Conservation (phyloP, 2,113 vertebrate species). For the Cryptomyrus ogoouensis region DNA sequence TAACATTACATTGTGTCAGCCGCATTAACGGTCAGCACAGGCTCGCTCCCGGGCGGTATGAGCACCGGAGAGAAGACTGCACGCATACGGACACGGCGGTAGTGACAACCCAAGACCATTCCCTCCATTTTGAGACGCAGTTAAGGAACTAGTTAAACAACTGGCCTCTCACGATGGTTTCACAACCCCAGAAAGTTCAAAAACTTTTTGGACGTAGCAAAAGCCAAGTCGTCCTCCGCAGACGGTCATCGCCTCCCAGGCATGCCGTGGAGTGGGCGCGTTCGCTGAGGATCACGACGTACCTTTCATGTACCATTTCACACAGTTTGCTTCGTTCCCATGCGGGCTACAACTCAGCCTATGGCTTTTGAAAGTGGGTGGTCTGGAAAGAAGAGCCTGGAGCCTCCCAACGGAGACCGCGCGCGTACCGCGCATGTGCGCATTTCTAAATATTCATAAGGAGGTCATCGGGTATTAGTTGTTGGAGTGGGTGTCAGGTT, state of each 20-base stretch:
- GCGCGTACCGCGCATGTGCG: neutral
- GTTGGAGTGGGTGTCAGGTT: neutral
- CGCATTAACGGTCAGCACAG: neutral
- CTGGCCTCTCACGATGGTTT: neutral
- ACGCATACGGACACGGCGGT: neutral
- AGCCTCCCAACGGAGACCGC: neutral
- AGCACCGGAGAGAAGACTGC: neutral
- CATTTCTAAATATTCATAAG: neutral
- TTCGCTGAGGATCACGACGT: neutral
- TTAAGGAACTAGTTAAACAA: neutral
- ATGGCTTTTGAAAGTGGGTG: neutral
- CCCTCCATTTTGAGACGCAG: neutral
- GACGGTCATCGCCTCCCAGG: neutral
- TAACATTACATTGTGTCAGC: neutral
- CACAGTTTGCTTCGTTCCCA: neutral
- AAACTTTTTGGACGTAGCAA: neutral
- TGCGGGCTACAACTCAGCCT: neutral
- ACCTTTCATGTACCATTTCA: neutral
- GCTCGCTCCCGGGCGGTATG: neutral
- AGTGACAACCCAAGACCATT: neutral
- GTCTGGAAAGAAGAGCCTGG: neutral
- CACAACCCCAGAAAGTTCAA: neutral
- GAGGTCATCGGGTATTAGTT: neutral
- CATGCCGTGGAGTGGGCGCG: neutral
- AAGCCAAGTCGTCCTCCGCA: neutral